phyloP scores from a whole-genome alignment of 2,113 vertebrate genomes.

The Leptobrachium leishanense region DNA sequence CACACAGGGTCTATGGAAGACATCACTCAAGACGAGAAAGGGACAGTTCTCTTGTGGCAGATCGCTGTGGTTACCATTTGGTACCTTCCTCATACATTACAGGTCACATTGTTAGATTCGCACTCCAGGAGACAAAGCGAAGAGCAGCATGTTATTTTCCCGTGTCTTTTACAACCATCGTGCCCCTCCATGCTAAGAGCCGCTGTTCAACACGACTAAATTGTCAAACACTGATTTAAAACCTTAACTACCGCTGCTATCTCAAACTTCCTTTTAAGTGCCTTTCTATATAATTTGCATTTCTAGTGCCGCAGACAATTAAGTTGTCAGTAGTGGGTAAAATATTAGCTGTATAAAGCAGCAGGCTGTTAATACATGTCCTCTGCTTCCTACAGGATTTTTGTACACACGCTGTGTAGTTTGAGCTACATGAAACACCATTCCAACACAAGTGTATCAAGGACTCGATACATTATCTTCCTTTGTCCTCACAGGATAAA shows the following conservation, averaged over 20 bases:
- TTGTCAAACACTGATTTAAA: background rate
- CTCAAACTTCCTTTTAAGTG: slow-evolving; percentile 37
- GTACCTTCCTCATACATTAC: too few species aligned
- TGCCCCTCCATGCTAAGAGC: background rate
- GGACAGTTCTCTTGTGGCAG: too few species aligned
- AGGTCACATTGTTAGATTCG: too few species aligned
- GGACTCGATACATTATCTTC: background rate
- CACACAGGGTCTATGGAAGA: too few species aligned
- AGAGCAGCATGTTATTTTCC: too few species aligned
- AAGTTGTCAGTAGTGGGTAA: slow-evolving; percentile 55
- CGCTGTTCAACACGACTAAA: background rate
- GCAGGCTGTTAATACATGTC: slow-evolving; percentile 7
- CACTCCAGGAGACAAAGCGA: too few species aligned
- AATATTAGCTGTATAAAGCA: slow-evolving; percentile 45
- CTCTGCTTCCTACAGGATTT: background rate
- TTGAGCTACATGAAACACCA: slow-evolving; percentile 8
- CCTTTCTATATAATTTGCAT: slow-evolving; percentile 32
- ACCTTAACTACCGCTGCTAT: background rate
- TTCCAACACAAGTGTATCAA: background rate
- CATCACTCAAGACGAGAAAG: too few species aligned
- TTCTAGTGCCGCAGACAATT: slow-evolving; percentile 50
- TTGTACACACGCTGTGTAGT: background rate
- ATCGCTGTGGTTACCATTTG: too few species aligned
- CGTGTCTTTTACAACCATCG: background rate
- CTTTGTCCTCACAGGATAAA: background rate